Base-by-base conservation (phyloP, 2,113 vertebrate species). In the Melozone crissalis region DNA sequence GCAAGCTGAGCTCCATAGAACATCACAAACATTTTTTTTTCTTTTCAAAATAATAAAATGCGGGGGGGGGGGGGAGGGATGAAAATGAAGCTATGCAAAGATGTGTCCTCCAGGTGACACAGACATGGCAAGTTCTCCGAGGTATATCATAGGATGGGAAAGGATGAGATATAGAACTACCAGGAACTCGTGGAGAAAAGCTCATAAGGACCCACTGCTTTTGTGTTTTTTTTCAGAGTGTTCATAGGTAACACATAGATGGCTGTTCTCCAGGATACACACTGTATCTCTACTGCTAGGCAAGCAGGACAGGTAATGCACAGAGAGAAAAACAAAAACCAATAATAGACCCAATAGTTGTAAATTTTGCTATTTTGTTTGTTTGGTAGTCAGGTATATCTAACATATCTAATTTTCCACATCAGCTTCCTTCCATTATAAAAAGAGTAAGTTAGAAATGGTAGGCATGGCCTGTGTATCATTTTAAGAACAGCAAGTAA, bases 51-150 rank as follows among this genome's bases (percentile, higher is more conserved):
- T 31, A 52, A 31, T 61, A 12, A 85, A 84, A 54, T 30, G 5
- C 9, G 23, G 5, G 5, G 9, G 6, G 12, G 11, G 13, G 27
- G 10, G 54, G 5, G 5, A 3, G 4, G 31, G 17, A 6, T 41
- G 8, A 39, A 83, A 51, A 28, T 27, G 3, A 69, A 91, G 7
- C 8, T 39, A 8, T 61, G 19, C 16, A 74, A 66, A 66, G 4
- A 15, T 46, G 8, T 46, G 18, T 54, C 11, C 16, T 84, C 9
- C 14, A 47, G 12, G 31, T 78, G 31, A 61, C 19, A 33, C 11
- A 52, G 28, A 57, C 35, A n/a, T 33, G 12, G 12, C 15, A 66
- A 24, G 7, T 49, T 72, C 47, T 73, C 35, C 18, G 27, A 80
- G 15, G 11, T 52, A 15, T 12, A 16, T 39, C 15, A 28, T 11